Conservation (phyloP, 2,113 vertebrate genomes). For the Vidua chalybeata region DNA sequence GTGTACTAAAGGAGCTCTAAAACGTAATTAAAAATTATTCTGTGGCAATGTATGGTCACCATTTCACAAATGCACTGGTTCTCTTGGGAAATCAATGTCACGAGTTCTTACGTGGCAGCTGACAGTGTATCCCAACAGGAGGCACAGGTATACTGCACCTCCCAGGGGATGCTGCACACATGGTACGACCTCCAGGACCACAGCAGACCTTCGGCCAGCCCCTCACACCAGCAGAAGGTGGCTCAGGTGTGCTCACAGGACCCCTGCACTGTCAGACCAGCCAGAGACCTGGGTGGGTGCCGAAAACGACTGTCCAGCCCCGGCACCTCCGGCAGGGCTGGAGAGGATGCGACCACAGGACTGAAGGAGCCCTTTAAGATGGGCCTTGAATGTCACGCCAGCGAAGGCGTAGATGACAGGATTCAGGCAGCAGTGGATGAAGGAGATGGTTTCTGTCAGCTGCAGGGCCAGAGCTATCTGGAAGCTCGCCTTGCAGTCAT, state of each 20-base stretch:
- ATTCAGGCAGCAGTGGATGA: conserved; percentile 84
- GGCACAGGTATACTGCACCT: not conserved
- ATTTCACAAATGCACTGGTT: fast-evolving
- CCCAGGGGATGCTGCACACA: not conserved
- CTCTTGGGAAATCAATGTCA: not conserved
- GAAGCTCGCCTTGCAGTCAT: not conserved
- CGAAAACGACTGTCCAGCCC: not conserved
- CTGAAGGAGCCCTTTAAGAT: conserved; percentile 54
- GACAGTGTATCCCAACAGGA: not conserved
- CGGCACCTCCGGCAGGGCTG: not conserved
- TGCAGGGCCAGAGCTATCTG: conserved; percentile 44
- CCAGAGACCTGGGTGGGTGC: not conserved
- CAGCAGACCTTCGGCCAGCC: not conserved
- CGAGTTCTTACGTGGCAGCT: fast-evolving
- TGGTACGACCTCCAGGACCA: not conserved
- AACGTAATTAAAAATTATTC: not conserved
- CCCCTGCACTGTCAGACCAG: not conserved
- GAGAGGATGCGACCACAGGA: not conserved
- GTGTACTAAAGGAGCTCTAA: not conserved
- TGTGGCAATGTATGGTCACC: not conserved
- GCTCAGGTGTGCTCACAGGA: not conserved
- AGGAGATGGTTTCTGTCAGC: conserved; percentile 77
- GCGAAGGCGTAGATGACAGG: conserved; percentile 86
- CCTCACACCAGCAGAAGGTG: not conserved
- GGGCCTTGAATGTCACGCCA: conserved; percentile 80